Percentiles rank a stretch among this genome's conserved stretches.
These are phyloP conservation scores for Cetonia aurata DNA, from an alignment of 2,888 invertebrate species.

Conservation along the genomic window DNA sequence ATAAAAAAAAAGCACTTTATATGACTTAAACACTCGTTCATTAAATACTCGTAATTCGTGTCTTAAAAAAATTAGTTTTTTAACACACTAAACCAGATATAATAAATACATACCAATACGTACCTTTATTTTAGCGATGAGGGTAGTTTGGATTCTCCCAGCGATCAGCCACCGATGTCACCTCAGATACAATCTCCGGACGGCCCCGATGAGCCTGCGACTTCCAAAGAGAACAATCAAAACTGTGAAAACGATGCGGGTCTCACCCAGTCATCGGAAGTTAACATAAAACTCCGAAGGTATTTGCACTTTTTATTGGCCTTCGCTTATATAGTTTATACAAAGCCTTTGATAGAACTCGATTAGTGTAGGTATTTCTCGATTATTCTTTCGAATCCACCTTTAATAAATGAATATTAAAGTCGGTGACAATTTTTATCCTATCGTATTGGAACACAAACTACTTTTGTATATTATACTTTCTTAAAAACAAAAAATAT, in stretches of 20 bases:
- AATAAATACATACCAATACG: too few relatives aligned
- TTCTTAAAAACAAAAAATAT: too few relatives aligned
- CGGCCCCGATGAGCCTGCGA: constrained; percentile 49
- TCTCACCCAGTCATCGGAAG: constrained; percentile 54
- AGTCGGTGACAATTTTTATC: neutral
- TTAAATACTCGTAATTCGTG: too few relatives aligned
- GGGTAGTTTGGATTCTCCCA: constrained; percentile 66
- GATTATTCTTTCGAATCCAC: too few relatives aligned
- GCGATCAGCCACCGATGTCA: constrained; percentile 64
- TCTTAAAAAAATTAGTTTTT: too few relatives aligned
- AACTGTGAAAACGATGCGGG: constrained; percentile 56
- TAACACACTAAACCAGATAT: too few relatives aligned
- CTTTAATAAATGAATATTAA: too few relatives aligned
- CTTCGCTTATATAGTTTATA: constrained; percentile 57
- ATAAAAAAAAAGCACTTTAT: too few relatives aligned
- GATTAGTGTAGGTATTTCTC: constrained; percentile 27
- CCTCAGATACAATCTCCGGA: constrained; percentile 61
- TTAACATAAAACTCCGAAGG: constrained; percentile 64
- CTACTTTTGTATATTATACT: too few relatives aligned
- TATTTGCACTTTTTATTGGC: constrained; percentile 60
- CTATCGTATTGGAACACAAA: neutral
- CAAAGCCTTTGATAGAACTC: constrained; percentile 56
- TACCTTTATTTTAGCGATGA: constrained; percentile 59
- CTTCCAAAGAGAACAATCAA: constrained; percentile 53
- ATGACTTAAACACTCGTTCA: too few relatives aligned